phyloP scores from a whole-genome alignment of 2,888 invertebrate genomes.

The Luffia ferchaultella region DNA sequence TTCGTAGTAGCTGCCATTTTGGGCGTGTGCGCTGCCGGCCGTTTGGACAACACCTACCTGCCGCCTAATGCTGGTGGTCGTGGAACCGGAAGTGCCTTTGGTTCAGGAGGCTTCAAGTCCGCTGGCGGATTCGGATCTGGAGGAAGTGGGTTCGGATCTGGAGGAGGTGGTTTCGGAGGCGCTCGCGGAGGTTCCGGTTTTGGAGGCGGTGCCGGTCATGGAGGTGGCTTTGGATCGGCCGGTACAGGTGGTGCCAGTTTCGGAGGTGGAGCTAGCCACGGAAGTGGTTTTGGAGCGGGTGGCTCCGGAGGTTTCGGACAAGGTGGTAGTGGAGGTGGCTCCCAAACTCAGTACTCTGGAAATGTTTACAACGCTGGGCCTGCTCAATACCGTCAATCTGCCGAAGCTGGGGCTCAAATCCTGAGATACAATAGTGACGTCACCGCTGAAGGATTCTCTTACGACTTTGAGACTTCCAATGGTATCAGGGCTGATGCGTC shows the following conservation, averaged over 20 bases:
- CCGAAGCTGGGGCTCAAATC: conserved; percentile 50
- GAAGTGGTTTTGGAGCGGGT: conserved; percentile 12
- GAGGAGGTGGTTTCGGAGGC: conserved; percentile 11
- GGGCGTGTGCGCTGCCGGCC: conserved; percentile 52
- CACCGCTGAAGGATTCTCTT: conserved; percentile 51
- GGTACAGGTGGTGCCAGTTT: conserved; percentile 14
- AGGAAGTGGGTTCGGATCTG: not conserved
- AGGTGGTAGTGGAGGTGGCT: conserved; percentile 13
- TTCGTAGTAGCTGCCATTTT: conserved; percentile 50
- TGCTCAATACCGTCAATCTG: conserved; percentile 21
- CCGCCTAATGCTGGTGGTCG: conserved; percentile 28
- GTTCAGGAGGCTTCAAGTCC: conserved; percentile 12
- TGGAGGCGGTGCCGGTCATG: conserved; percentile 19
- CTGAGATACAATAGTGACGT: conserved; percentile 48
- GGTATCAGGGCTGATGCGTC: conserved; percentile 55
- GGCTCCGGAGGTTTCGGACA: conserved; percentile 18
- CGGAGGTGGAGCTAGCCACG: conserved; percentile 11
- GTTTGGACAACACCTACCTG: conserved; percentile 57
- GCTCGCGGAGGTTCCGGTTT: conserved; percentile 8
- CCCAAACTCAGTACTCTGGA: conserved; percentile 20
- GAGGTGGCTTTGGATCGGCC: conserved; percentile 16
- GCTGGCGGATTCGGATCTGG: conserved; percentile 16
- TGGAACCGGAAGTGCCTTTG: conserved; percentile 17
- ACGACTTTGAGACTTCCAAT: conserved; percentile 57
- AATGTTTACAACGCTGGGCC: conserved; percentile 27